Percentiles rank a stretch among this genome's conserved stretches.
Conservation (phyloP, 2,797 vertebrate species). For the Sphaeramia orbicularis region DNA sequence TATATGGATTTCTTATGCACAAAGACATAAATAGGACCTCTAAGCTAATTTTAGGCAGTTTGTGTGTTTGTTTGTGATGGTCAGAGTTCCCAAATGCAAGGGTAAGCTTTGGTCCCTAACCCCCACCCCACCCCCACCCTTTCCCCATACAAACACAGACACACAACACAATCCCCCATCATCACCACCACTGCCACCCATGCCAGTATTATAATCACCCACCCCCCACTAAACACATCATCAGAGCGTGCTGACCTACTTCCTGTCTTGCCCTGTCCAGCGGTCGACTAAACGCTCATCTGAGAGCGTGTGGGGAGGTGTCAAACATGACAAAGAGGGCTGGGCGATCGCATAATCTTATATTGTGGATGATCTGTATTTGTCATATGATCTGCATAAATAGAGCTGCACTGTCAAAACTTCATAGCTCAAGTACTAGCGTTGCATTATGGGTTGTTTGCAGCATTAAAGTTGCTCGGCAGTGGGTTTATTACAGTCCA, state of each 20-base stretch:
- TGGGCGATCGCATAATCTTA: too few relatives aligned
- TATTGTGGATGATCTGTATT: too few relatives aligned
- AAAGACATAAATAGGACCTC: too few relatives aligned
- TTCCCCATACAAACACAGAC: constrained; percentile 28
- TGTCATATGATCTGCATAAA: too few relatives aligned
- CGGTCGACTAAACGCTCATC: constrained; percentile 60
- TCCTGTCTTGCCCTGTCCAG: constrained; percentile 77
- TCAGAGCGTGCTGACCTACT: constrained; percentile 82
- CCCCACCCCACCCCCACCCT: neutral
- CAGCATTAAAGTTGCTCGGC: too few relatives aligned
- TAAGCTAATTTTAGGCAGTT: too few relatives aligned
- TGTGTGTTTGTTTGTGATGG: constrained; percentile 11
- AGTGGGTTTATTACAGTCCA: too few relatives aligned
- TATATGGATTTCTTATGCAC: too few relatives aligned
- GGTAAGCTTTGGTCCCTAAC: constrained; percentile 13
- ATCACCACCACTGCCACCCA: constrained; percentile 33
- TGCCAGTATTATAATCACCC: constrained; percentile 42
- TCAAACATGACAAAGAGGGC: neutral
- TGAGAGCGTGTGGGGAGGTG: constrained; percentile 21
- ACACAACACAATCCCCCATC: constrained; percentile 38
- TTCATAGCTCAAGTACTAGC: too few relatives aligned
- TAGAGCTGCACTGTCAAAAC: too few relatives aligned
- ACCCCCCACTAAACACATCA: constrained; percentile 8
- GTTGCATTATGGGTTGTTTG: too few relatives aligned
- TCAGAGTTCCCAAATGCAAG: constrained; percentile 13